Base-by-base conservation (phyloP, 2,113 vertebrate species). In the Dromiciops gliroides region DNA sequence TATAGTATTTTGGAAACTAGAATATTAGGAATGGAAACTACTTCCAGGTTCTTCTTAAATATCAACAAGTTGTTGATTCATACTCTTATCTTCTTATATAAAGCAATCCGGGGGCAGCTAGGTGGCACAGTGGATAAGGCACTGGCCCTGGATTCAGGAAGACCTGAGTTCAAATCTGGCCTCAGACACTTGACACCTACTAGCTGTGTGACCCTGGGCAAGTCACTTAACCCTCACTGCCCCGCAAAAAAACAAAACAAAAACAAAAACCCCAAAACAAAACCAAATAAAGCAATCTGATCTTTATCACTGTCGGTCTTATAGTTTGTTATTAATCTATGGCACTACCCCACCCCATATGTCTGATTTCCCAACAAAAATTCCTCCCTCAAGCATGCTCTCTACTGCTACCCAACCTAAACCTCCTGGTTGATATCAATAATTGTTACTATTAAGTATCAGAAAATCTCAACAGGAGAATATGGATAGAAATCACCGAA, bases 391-490 rank as follows among this genome's bases (percentile, higher is more conserved):
- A 92, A 51, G 50, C 90, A 91, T 47, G 48, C 48, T 91, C 75
- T 28, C 48, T 90, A 48, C 31, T 24, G 47, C 51, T 93, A 89
- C 95, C 53, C 90, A 89, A 50, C 37, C 51, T 60, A n/a, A 1
- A 52, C 88, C 8, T 91, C 91, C 92, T 50, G 91, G 89, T 83
- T 48, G 48, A 91, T 31, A 19, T 75, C 93, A 25, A 52, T 44
- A 50, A 52, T 50, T 93, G 90, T 89, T 91, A 75, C 93, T 91
- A 48, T 93, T 96, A 91, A 92, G 75, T 92, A 31, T 93, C 94
- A 95, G 94, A 93, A n/a, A 96, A 95, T 93, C 53, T 96, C 92
- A 95, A 95, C 75, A 91, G 92, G 0, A 5, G 51, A 93, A 95
- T 75, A 91, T 67, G 91, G 92, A 93, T 75, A 52, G 93, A 95